Evolutionary conservation across 2,888 invertebrate genomes (phyloP).

Genomic region (Microplitis manilae): DNA sequence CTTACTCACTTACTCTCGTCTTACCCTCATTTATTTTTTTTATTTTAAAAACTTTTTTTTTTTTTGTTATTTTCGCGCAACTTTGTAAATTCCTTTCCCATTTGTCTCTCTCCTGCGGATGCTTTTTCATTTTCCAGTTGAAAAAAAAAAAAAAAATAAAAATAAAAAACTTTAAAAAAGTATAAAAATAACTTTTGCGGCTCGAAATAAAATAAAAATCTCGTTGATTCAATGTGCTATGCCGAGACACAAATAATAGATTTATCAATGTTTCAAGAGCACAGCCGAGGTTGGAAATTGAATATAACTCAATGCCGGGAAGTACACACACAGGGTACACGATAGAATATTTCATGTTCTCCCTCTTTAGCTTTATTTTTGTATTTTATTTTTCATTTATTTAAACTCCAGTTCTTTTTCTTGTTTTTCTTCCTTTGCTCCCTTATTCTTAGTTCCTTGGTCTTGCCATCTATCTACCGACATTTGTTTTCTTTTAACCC

Average conservation of each 20-base stretch:
- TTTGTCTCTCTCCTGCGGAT: conserved; percentile 4
- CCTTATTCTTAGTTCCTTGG: background rate
- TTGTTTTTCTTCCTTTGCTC: no score
- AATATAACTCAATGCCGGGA: conserved; percentile 34
- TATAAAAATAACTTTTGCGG: conserved; percentile 8
- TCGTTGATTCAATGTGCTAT: conserved; percentile 18
- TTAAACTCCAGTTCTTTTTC: background rate
- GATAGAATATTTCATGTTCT: conserved; percentile 37
- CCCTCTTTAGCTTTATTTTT: background rate
- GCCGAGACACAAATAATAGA: conserved; percentile 38
- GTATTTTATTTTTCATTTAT: conserved; percentile 19
- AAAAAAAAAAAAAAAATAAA: background rate
- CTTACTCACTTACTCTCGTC: background rate
- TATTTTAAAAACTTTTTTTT: conserved; percentile 22
- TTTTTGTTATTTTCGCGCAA: conserved; percentile 27
- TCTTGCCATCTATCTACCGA: conserved; percentile 6
- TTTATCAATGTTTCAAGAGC: conserved; percentile 43
- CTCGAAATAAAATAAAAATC: background rate
- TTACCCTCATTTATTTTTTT: conserved; percentile 26
- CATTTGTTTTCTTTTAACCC: conserved; percentile 20
- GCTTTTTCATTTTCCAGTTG: conserved; percentile 22
- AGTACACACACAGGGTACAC: conserved; percentile 21
- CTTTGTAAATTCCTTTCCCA: conserved; percentile 26
- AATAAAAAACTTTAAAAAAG: background rate
- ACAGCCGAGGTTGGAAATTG: conserved; percentile 31